A percentile compares a stretch with the other conserved stretches of the same genome.
These are phyloP conservation scores for Zaprionus obscuricornis DNA, from an alignment of 2,888 invertebrate species.

Conservation along the genomic window DNA sequence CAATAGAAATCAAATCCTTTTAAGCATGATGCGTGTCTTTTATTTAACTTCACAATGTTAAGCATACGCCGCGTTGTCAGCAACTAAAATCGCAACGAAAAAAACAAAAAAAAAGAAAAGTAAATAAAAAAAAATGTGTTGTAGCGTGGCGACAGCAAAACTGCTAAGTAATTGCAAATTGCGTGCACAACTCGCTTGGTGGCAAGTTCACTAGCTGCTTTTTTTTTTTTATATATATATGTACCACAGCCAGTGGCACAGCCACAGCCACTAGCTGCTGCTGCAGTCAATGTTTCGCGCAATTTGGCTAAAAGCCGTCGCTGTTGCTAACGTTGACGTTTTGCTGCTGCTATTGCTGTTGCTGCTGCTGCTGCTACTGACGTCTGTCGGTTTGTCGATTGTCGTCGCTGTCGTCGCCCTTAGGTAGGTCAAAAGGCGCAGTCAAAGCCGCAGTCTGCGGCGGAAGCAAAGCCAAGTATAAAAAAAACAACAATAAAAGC, in stretches of 20 bases:
- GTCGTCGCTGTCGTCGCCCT: constrained; percentile 32
- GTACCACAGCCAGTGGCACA: not conserved
- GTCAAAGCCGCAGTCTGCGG: constrained; percentile 49
- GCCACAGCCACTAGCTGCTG: too few species aligned
- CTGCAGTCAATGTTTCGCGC: constrained; percentile 54
- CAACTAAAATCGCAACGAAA: constrained; percentile 15
- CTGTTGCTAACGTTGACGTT: not conserved
- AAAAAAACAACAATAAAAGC: constrained; percentile 19
- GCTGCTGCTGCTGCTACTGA: too few species aligned
- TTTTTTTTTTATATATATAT: constrained; percentile 1
- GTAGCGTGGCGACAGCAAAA: not conserved
- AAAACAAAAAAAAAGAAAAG: not conserved
- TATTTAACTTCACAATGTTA: constrained; percentile 12
- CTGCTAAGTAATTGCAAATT: constrained; percentile 72
- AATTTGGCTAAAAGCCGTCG: constrained; percentile 76
- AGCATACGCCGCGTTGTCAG: constrained; percentile 39
- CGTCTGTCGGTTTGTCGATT: too few species aligned
- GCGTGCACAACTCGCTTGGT: constrained; percentile 56
- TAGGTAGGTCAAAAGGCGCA: constrained; percentile 73
- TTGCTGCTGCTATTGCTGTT: too few species aligned
- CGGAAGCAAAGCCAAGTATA: constrained; percentile 38
- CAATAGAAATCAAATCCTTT: constrained; percentile 54
- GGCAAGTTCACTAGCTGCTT: constrained; percentile 54
- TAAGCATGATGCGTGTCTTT: constrained; percentile 39
- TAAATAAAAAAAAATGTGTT: not conserved